Evolutionary conservation across 2,888 invertebrate species (phyloP).

Genomic region (Scotopteryx bipunctaria): DNA sequence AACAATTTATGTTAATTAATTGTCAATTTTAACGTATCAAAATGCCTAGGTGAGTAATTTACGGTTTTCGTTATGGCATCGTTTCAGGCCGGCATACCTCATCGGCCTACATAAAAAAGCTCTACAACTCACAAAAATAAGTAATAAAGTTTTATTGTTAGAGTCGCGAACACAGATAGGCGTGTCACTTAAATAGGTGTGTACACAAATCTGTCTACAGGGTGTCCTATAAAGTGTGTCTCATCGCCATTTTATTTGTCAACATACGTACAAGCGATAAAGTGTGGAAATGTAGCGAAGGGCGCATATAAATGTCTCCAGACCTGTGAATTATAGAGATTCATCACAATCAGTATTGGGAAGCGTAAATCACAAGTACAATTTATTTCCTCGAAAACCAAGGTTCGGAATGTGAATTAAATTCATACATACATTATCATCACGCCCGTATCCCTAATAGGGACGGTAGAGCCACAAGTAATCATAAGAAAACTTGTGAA

Average conservation of each 20-base stretch:
- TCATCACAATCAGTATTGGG: slow-evolving; percentile 52
- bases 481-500: too few species aligned
- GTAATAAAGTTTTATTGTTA: slow-evolving; percentile 39
- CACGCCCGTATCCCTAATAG: too few species aligned
- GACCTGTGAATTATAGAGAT: slow-evolving; percentile 48
- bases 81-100: slow-evolving; percentile 29
- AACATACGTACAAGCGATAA: slow-evolving; percentile 53
- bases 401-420: slow-evolving; percentile 10
- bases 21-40: slow-evolving; percentile 36
- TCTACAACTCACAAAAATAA: slow-evolving; percentile 32
- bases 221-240: slow-evolving; percentile 48
- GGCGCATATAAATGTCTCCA: slow-evolving; percentile 51
- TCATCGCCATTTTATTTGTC: slow-evolving; percentile 60
- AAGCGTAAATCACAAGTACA: slow-evolving; percentile 42
- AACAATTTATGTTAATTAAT: slow-evolving; percentile 39
- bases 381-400: slow-evolving; percentile 38
- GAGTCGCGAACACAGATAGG: slow-evolving; percentile 54
- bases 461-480: too few species aligned
- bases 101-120: slow-evolving; percentile 30
- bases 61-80: slow-evolving; percentile 30
- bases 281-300: slow-evolving; percentile 53
- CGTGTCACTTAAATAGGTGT: slow-evolving; percentile 67
- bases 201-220: slow-evolving; percentile 65
- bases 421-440: too few species aligned
- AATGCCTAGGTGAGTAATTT: slow-evolving; percentile 35